Base-by-base conservation (phyloP, 2,888 invertebrate genomes). In the Eumerus sabulonum region DNA sequence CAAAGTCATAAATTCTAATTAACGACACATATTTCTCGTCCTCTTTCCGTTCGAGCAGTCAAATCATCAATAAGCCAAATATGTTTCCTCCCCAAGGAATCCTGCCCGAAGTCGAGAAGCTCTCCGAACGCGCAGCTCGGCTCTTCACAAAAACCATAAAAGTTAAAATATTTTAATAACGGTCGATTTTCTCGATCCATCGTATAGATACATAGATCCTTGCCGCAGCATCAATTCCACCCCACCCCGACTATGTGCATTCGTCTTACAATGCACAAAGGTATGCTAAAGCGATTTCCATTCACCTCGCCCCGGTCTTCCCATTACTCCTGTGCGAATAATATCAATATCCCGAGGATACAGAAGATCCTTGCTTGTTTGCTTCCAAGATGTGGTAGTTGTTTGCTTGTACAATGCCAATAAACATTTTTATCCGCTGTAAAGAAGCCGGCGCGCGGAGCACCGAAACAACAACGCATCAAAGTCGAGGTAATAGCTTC, bases 181-280 rank as follows among this genome's bases (percentile, higher is more conserved):
- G 79, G 79, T 74, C 68, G 79, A 64, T 74, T 53, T 63, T 56
- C 7, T n/a, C 53, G 27, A 27, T 27, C 53, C 56, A 51, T 14
- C 13, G 40, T 40, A 9, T 9, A 40, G 27, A 27, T 27, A 27
- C 27, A 27, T n/a, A n/a, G n/a, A n/a, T 27, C 27, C 27, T 27
- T 7, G 27, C 27, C 27, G 27, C 27, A 27, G 7, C 27, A 48
- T 9, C 51, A 47, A n/a, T 36, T 48, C 51, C 17, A 17, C 12
- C 27, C 53, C 68, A 27, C 1, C 14, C 1, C 35, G 14, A 9
- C 51, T 42, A 50, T 79, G 83, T 83, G 86, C 86, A 87, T 86
- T 84, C 85, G 85, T 86, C 86, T 87, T 86, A 87, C 84, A 86
- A 86, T 86, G 86, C 87, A 87, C 87, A 86, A 87, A 87, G 87